phyloP scores from a whole-genome alignment of 2,113 vertebrate species.

The Dasypus novemcinctus region DNA sequence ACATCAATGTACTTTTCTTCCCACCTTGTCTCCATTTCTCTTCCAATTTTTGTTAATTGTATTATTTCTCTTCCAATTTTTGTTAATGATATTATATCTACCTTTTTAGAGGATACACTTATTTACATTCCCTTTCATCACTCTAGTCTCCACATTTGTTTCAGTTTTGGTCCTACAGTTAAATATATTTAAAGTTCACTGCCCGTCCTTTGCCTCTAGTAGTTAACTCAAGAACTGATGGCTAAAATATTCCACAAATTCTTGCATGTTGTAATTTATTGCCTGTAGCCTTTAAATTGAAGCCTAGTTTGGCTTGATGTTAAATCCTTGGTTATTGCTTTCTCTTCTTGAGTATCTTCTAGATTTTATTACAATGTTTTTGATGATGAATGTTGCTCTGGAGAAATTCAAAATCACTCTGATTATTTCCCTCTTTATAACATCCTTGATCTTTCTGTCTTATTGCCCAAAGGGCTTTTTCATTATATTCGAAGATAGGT shows the following conservation, averaged over 20 bases:
- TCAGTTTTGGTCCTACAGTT: background rate
- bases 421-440: background rate
- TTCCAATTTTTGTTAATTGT: background rate
- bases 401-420: background rate
- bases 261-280: background rate
- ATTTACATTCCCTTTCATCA: background rate
- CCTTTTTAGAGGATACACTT: background rate
- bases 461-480: background rate
- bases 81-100: background rate
- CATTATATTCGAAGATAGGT: background rate
- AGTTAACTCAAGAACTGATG: background rate
- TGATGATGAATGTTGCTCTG: background rate
- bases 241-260: background rate
- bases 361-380: background rate
- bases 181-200: background rate
- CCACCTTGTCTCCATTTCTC: background rate
- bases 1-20: background rate
- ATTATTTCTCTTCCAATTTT: background rate
- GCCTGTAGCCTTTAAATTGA: background rate
- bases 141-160: background rate
- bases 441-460: background rate
- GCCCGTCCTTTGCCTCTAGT: background rate
- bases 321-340: background rate
- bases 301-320: background rate
- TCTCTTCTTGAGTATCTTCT: background rate